Base-by-base conservation (phyloP, 2,113 vertebrate genomes). In the Bufo gargarizans region DNA sequence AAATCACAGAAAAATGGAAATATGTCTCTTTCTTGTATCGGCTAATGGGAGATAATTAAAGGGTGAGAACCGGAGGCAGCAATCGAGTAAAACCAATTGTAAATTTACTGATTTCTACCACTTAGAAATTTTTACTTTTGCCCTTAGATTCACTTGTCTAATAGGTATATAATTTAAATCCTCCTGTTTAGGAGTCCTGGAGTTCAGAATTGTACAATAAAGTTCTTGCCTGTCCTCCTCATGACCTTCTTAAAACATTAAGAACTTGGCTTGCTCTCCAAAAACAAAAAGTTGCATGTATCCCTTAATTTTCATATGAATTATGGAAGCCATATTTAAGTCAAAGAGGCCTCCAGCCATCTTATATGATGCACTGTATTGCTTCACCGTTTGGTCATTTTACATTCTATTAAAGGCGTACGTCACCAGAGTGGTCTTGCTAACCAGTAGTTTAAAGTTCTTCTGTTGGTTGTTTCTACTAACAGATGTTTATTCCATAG, bases 1-100 rank as follows among this genome's bases (percentile, higher is more conserved):
- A 76, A 85, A 45, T 47, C 55, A 61, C 78, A 45, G 33, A 81
- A 33, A 61, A 84, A 53, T 83, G 9, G 13, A 22, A 84, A 81
- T 81, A 61, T 16, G 33, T 81, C 79, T 58, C 59, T 33, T 71
- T 71, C 63, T 84, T 69, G 63, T 84, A 55, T n/a, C 11, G 14
- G 47, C 53, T 84, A 71, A 84, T 84, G n/a, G 61, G 49, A 71
- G 49, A 84, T 84, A 84, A 84, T 84, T 53, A 83, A 19, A 20
- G 47, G 50, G 47, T 22, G 45, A 17, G 3, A n/a, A 84, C 13
- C n/a, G 50, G 22, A 84, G 12, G 82, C 63, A 71, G 11, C 17
- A 33, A 49, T 20, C 0, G 16, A 0, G 58, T 16, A 81, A 81
- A 81, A 61, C 33, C 63, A 69, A 53, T 22, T 65, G 61, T 67